Percentiles rank a stretch among this genome's conserved stretches.
Conservation (phyloP, 2,888 invertebrate species). For the Hydropsyche betteni region DNA sequence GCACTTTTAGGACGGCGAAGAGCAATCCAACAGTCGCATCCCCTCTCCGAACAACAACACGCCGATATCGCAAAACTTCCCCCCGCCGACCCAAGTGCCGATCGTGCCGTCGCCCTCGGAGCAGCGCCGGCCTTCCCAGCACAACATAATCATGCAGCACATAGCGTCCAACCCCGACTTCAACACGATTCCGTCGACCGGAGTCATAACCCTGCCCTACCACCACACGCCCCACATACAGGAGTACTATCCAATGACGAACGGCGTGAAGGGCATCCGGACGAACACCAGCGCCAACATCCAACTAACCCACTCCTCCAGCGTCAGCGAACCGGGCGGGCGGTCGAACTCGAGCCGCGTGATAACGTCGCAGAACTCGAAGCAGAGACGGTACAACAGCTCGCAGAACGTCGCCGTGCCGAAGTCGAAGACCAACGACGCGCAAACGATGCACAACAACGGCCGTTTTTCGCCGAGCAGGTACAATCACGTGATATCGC, state of each 20-base stretch:
- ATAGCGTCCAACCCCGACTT: constrained; percentile 65
- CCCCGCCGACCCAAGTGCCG: constrained; percentile 56
- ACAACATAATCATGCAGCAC: constrained; percentile 65
- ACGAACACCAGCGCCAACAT: constrained; percentile 34
- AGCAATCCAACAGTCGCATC: background rate
- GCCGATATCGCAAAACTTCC: background rate
- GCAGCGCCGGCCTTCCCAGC: constrained; percentile 62
- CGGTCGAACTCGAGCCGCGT: constrained; percentile 31
- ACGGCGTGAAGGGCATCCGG: constrained; percentile 55
- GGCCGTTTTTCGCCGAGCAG: constrained; percentile 46
- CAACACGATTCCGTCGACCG: constrained; percentile 45
- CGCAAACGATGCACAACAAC: constrained; percentile 27
- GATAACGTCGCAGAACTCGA: constrained; percentile 53
- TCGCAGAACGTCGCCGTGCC: constrained; percentile 56
- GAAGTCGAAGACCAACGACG: constrained; percentile 33
- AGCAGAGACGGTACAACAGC: constrained; percentile 58
- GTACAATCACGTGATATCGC: constrained; percentile 37
- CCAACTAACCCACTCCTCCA: constrained; percentile 40
- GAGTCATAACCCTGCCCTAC: constrained; percentile 48
- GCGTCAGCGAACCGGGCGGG: constrained; percentile 46
- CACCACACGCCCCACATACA: constrained; percentile 53
- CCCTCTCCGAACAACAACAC: constrained; percentile 23
- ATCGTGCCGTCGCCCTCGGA: constrained; percentile 65
- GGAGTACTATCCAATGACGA: constrained; percentile 56
- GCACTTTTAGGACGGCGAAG: constrained; percentile 6